Base-by-base conservation (phyloP, 2,888 invertebrate species). In the Epinotia nisella region DNA sequence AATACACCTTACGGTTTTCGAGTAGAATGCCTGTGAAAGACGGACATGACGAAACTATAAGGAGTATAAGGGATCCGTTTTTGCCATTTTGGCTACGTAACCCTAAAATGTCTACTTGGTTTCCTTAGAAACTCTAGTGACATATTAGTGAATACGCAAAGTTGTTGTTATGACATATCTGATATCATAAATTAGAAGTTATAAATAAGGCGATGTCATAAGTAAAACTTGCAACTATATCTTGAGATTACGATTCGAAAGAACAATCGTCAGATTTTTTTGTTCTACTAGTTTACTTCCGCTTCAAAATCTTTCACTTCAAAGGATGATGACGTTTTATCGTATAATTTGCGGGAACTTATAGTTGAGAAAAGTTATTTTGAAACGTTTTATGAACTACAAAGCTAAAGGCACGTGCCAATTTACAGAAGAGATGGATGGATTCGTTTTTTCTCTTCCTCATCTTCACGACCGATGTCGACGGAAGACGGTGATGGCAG, bases 401-500 rank as follows among this genome's bases (percentile, higher is more conserved):
- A 41, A 77, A 79, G 71, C 76, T 79, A 75, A 89, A 88, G 89
- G 88, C 89, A 88, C 88, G 83, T 76, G 79, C 80, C 75, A 39
- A 51, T 56, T 87, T 88, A 91, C 51, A 92, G 89, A 49, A 94
- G 84, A 56, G 95, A 94, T 29, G 95, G 95, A 81, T 95, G 95
- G 78, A 95, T 94, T 84, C 95, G 95, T 80, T 94, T 95, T 80
- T 95, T 95, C 81, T 96, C 96, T 82, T 95, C 95, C 2, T 91
- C 94, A 64, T 95, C 94, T 35, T 94, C 86, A 1, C 96, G 94
- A 0, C 95, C 96, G 74, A 95, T 94, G 80, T 96, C 96, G 35
- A 96, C 94, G n/a, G 95, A 94, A 0, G 96, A 95, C 1, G 96
- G 95, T 0, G 96, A 95, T n/a, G 97, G 97, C 1, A 97, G 87